phyloP scores from a whole-genome alignment of 2,888 invertebrate species.

The Drosophila borborema region DNA sequence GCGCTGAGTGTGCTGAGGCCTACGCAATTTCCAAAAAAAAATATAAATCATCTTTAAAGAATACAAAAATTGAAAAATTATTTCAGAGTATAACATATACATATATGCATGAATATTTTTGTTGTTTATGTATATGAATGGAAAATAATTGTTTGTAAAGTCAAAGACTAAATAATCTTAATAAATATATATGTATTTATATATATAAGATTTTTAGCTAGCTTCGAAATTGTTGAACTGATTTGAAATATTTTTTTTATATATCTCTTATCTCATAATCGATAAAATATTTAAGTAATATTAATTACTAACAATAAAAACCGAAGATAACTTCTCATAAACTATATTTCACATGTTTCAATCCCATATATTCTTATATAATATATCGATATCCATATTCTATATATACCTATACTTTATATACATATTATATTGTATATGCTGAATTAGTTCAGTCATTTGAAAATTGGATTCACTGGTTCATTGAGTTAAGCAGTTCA shows the following conservation, averaged over 20 bases:
- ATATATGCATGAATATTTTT: no score
- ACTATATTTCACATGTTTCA: background rate
- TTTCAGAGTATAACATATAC: background rate
- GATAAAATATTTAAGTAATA: background rate
- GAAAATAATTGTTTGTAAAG: background rate
- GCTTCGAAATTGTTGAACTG: background rate
- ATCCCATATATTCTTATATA: background rate
- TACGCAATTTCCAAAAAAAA: constrained; percentile 11
- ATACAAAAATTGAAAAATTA: background rate
- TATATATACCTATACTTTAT: background rate
- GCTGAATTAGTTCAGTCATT: background rate
- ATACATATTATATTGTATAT: background rate
- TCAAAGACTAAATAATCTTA: background rate
- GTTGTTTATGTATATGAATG: background rate
- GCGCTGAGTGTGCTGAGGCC: background rate
- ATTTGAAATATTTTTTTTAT: background rate
- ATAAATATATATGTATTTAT: no score
- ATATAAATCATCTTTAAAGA: constrained; percentile 12
- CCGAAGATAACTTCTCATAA: background rate
- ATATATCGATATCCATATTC: background rate
- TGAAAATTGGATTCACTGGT: background rate
- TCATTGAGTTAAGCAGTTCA: background rate
- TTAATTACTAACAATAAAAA: background rate
- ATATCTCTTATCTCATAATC: background rate
- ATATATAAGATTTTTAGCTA: background rate